A percentile compares a stretch with the other conserved stretches of the same genome.
Conservation (phyloP, 2,797 vertebrate genomes). For the Trichosurus vulpecula region DNA sequence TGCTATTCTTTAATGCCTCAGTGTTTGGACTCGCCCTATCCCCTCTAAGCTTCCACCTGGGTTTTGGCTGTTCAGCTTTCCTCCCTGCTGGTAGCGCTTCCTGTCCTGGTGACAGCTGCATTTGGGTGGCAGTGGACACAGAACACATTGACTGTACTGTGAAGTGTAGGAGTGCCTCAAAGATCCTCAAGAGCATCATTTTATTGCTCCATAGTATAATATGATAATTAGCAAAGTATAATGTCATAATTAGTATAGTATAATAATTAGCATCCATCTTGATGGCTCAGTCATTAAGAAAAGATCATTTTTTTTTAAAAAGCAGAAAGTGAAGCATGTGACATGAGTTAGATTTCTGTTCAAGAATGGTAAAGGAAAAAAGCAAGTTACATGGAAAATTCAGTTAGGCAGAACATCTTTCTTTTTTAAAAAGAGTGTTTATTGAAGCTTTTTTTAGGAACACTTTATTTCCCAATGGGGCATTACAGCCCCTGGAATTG, state of each 20-base stretch:
- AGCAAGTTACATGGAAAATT: neutral
- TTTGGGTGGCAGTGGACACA: neutral
- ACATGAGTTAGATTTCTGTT: neutral
- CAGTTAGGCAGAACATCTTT: neutral
- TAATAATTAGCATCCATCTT: neutral
- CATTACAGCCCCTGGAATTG: neutral
- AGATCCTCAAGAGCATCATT: neutral
- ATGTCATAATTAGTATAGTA: neutral
- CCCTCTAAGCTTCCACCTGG: neutral
- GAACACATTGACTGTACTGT: neutral
- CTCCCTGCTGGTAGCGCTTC: neutral
- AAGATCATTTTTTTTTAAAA: conserved; percentile 16
- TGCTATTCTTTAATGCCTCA: neutral
- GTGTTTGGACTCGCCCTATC: neutral
- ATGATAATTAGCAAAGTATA: neutral
- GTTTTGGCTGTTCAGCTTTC: neutral
- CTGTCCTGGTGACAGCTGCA: neutral
- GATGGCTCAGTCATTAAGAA: neutral
- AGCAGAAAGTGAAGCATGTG: neutral
- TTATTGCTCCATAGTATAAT: neutral
- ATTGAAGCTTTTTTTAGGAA: neutral
- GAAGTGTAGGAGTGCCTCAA: neutral
- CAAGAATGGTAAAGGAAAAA: neutral
- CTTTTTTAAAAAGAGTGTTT: neutral
- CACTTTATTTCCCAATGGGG: neutral